Base-by-base conservation (phyloP, 2,888 invertebrate genomes). In the Trimorus sp. region DNA sequence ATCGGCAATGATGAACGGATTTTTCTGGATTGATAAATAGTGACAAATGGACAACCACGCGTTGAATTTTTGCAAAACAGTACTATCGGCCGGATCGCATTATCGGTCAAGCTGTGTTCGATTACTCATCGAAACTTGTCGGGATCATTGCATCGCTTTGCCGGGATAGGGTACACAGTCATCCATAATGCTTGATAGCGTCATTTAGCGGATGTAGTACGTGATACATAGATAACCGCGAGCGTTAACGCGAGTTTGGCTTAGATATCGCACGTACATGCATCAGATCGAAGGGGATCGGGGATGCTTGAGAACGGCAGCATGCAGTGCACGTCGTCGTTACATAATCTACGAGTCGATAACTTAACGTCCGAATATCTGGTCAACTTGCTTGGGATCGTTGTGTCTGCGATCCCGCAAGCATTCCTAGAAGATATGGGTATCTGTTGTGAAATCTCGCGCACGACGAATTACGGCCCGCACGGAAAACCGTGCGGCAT, bases 311-410 rank as follows among this genome's bases (percentile, higher is more conserved):
- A 70, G 75, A 75, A 79, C 70, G 53, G 75, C 65, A 74, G 79
- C 74, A 79, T 75, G 79, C 79, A 69, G 69, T 51, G 63, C 79
- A 79, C 79, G 79, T 79, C 75, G 79, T 79, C 79, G 58, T 69
- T 79, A 75, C 79, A 79, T 79, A 79, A 79, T 75, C 79, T 79
- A 79, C 75, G 75, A 79, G 79, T 79, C 79, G 65, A 75, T 79
- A 79, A 79, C 79, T 79, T 79, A 75, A 58, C 69, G 65, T 79
- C 69, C 75, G 15, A 74, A 69, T 79, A 79, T 79, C 79, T 75
- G 79, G 79, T 79, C 75, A 79, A 69, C 69, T 69, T 48, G 65
- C 70, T 59, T 75, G 42, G 59, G 63, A 65, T 69, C 70, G 70
- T 40, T 45, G 69, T 70, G 58, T 65, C 68, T 48, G 54, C 59